Conservation (phyloP, 1,140 invertebrate species). For the Cydia fagiglandana region DNA sequence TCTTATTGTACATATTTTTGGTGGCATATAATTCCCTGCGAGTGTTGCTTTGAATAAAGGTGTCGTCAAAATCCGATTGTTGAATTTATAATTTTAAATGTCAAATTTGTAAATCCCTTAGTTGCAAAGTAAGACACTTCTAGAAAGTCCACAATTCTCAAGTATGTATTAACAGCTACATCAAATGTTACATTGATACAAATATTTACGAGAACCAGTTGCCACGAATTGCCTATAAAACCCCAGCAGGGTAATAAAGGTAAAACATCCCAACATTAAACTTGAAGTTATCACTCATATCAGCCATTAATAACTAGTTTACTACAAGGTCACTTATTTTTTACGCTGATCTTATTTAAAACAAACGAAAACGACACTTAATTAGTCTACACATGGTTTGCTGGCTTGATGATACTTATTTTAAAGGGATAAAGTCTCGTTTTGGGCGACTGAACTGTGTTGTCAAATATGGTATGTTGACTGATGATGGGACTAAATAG, state of each 20-base stretch:
- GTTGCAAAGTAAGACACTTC: not conserved
- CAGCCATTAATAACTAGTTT: not conserved
- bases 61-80: too few relatives aligned
- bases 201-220: not conserved
- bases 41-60: too few relatives aligned
- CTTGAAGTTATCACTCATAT: not conserved
- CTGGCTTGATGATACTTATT: not conserved
- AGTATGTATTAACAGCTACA: not conserved
- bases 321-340: constrained; percentile 1
- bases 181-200: not conserved
- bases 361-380: constrained; percentile 24
- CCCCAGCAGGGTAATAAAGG: not conserved
- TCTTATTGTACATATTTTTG: too few relatives aligned
- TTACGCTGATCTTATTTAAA: constrained; percentile 1
- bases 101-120: not conserved
- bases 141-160: not conserved
- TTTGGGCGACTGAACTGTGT: not conserved
- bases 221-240: not conserved
- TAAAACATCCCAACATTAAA: constrained; percentile 4
- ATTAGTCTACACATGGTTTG: not conserved
- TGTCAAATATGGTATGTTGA: not conserved
- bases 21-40: too few relatives aligned
- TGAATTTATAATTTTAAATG: not conserved
- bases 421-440: not conserved
- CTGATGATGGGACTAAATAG: not conserved